These are phyloP conservation scores for Salmo trutta DNA, from an alignment of 2,797 vertebrate species.

Conservation along the genomic window DNA sequence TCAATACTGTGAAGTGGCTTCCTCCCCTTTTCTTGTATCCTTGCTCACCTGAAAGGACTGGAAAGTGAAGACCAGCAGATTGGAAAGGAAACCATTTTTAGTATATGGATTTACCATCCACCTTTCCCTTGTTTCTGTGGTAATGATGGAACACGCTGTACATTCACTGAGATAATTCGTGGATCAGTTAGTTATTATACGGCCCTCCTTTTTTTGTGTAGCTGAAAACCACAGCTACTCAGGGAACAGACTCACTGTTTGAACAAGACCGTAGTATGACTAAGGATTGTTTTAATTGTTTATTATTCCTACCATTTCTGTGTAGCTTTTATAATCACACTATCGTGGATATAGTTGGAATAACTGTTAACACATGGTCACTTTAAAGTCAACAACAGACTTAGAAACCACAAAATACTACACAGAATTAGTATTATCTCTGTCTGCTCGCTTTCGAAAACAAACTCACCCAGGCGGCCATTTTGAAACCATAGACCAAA, in stretches of 20 bases:
- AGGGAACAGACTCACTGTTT: slow-evolving; percentile 30
- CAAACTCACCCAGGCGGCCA: neutral
- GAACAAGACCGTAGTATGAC: slow-evolving; percentile 11
- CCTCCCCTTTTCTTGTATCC: neutral
- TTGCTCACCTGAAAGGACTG: neutral
- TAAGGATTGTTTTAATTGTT: slow-evolving; percentile 45
- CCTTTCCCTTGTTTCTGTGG: neutral
- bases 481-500: neutral
- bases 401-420: slow-evolving; percentile 24
- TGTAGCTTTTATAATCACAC: slow-evolving; percentile 30
- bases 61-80: too few relatives aligned
- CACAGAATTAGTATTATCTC: neutral
- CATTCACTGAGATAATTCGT: neutral
- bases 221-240: slow-evolving; percentile 36
- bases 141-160: neutral
- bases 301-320: slow-evolving; percentile 43
- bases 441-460: neutral
- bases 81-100: neutral
- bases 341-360: slow-evolving; percentile 33
- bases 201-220: slow-evolving; percentile 21
- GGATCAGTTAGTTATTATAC: neutral
- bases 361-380: neutral
- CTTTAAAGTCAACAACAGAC: slow-evolving; percentile 10
- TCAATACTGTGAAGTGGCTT: too few relatives aligned
- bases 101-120: neutral